Conservation (phyloP, 35 echinoderm and acorn worm species). For the Anneissia japonica region DNA sequence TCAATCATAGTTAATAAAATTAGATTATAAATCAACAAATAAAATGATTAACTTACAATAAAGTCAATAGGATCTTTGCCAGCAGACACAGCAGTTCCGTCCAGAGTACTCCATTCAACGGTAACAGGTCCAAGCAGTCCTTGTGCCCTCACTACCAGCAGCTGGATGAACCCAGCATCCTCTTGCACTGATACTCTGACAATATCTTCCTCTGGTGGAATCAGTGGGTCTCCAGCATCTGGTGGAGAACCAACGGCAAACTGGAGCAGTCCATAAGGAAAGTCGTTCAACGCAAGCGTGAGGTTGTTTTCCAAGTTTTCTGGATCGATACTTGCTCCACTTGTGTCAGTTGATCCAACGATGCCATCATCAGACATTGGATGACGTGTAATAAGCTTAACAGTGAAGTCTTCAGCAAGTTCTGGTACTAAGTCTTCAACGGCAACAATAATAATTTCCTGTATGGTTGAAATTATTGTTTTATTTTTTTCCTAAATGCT, state of each 20-base stretch:
- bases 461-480: no score
- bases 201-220: conserved; percentile 20
- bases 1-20: not conserved
- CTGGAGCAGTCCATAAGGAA: conserved; percentile 73
- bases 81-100: conserved; percentile 86
- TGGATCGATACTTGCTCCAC: conserved; percentile 80
- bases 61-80: conserved; percentile 93
- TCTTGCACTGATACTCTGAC: conserved; percentile 50
- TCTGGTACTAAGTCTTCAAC: conserved; percentile 76
- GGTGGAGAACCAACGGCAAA: conserved; percentile 73
- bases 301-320: conserved; percentile 43
- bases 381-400: conserved; percentile 49
- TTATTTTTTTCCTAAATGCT: no score
- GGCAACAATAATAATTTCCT: conserved; percentile 55
- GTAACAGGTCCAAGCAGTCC: conserved; percentile 56
- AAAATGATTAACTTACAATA: conserved; percentile 50
- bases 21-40: not conserved
- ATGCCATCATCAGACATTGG: conserved; percentile 89
- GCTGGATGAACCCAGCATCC: conserved; percentile 48
- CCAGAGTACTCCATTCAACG: conserved; percentile 94
- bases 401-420: conserved; percentile 57
- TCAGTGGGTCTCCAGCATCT: conserved; percentile 42
- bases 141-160: conserved; percentile 92
- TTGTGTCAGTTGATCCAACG: conserved; percentile 76
- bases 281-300: conserved; percentile 59